These are phyloP conservation scores for Cyanoramphus novaezelandiae DNA, from an alignment of 2,113 vertebrate species.

Conservation along the genomic window DNA sequence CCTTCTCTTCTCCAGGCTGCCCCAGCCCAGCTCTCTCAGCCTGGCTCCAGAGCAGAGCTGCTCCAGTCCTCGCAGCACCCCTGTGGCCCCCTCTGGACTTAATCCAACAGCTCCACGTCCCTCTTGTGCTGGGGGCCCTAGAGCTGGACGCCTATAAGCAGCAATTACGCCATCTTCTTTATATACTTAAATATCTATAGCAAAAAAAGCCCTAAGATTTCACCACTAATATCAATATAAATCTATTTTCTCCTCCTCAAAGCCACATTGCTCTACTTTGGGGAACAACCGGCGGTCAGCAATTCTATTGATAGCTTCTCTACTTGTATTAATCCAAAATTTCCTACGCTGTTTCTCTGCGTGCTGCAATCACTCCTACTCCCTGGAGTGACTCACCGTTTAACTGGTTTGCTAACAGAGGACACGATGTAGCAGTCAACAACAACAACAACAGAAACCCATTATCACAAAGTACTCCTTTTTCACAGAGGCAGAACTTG, in stretches of 20 bases:
- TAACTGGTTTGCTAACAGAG: constrained; percentile 46
- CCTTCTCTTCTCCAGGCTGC: background rate
- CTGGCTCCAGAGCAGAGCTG: background rate
- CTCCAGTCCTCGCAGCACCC: background rate
- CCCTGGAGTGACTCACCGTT: constrained; percentile 28
- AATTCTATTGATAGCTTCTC: constrained; percentile 24
- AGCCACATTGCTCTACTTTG: background rate
- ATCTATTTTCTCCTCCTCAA: background rate
- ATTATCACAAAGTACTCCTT: constrained; percentile 20
- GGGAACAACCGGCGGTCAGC: background rate
- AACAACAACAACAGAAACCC: constrained; percentile 13
- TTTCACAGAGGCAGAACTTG: constrained; percentile 33
- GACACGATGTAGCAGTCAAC: background rate
- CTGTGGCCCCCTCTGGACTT: background rate
- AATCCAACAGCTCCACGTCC: background rate
- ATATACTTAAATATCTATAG: accelerated
- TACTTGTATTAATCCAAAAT: background rate
- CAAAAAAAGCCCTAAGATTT: background rate
- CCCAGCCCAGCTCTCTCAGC: background rate
- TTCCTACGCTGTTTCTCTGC: background rate
- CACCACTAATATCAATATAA: background rate
- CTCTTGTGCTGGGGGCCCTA: background rate
- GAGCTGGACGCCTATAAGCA: background rate
- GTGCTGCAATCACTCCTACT: constrained; percentile 13
- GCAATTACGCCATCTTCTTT: accelerated